Evolutionary conservation across 2,113 vertebrate genomes (phyloP), one percentile per base, ranked within the genome.

Genomic region (Hydropotes inermis): DNA sequence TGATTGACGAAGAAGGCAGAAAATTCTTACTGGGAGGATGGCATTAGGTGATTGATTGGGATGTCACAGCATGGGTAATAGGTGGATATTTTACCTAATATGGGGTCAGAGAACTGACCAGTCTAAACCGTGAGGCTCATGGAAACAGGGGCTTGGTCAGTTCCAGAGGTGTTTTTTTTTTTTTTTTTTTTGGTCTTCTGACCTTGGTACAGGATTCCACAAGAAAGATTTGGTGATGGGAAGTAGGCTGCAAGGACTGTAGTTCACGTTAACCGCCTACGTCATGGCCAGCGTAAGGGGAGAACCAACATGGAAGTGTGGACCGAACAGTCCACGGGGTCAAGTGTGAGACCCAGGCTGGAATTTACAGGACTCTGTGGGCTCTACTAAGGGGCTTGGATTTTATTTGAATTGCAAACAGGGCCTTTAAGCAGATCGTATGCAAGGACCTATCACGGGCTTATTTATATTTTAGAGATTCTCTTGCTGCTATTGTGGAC

Each of bases 361-460:
- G 30, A 74, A 30, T 2, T 36, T 39, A 4, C 1, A 36, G 50
- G 36, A 52, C 21, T 27, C 27, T 0, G 4, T 12, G n/a, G 91
- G 39, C 45, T 50, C 21, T 54, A 9, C 28, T 45, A 43, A 70
- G 52, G 12, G 33, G 1, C 16, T 57, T 55, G 54, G 45, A 39
- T 74, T 60, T 70, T 81, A 64, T 84, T 91, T 79, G 15, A 91
- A 67, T 93, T 64, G 78, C 57, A 85, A 93, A 60, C 30, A n/a
- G 30, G 25, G 81, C 0, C 76, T n/a, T 84, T 23, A 21, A 57
- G 30, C 16, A 83, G 10, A 39, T 82, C 54, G 76, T 30, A 50
- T 50, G 45, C 14, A 19, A 70, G 60, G 36, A 7, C 5, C 12
- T 15, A 11, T 6, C 10, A 17, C 0, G 1, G 15, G 12, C 9